Evolutionary conservation across 2,113 vertebrate genomes (phyloP), one percentile per base, ranked within the genome.

Genomic region (Raphicerus campestris): DNA sequence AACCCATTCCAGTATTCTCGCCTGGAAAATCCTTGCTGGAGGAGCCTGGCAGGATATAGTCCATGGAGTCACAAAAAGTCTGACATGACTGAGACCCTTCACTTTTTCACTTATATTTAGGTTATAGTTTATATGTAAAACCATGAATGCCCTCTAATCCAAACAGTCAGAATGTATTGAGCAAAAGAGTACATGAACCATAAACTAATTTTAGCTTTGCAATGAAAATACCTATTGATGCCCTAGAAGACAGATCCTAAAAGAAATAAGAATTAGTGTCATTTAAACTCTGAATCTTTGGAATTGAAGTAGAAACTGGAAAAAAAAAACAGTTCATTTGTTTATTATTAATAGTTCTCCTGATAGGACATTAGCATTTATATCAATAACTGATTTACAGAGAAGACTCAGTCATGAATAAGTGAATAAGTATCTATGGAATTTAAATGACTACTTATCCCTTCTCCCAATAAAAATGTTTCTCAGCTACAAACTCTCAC

Each of bases 371-470:
- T 91, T 73, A 86, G 55, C 35, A 24, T 82, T 90, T 94, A 39
- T 39, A 58, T 35, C 56, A 91, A 73, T 39, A 90, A 86, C 63
- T 81, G 17, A 91, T 55, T 84, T 93, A 53, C 7, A 93, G 47
- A 51, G 32, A 87, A 91, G n/a, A 88, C 3, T 66, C 47, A 89
- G 15, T 73, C 39, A 84, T 77, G 51, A 80, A 1, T 73, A 82
- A 91, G 63, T 87, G 63, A 91, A 94, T 91, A 96, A 82, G 89
- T 86, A 77, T 45, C 60, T 89, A 84, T 30, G 20, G 51, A 97
- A 96, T 86, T 51, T 97, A 91, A 96, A 83, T 63, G 56, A 89
- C 9, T 75, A 22, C 24, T 86, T 95, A 96, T 83, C 7, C 91
- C 42, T 51, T 91, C 81, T 97, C 9, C 39, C 9, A 96, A 58